Base-by-base conservation (phyloP, 1,140 invertebrate species). In the Helicorthomorpha holstii region DNA sequence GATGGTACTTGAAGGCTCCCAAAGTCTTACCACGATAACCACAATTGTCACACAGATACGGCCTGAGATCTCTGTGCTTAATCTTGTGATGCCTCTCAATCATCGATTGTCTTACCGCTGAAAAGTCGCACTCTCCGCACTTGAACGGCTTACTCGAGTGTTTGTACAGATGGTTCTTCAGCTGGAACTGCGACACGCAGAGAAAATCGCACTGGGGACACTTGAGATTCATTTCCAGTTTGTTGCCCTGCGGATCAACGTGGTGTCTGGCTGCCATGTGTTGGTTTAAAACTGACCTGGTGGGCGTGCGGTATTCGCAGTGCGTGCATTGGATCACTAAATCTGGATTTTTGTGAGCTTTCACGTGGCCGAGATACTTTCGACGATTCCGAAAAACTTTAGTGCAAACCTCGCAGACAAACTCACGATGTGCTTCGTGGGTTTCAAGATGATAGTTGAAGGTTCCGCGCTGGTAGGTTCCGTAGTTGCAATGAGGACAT, bases 21-120 rank as follows among this genome's bases (percentile, higher is more conserved):
- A n/a, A n/a, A n/a, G n/a, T n/a, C n/a, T n/a, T n/a, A n/a, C n/a
- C n/a, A n/a, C n/a, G n/a, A 43, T 70, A 73, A 51, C 73, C 72
- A 66, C 76, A 78, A 27, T 73, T 66, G 27, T 70, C 72, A 62
- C 75, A 78, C 23, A 72, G 64, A 56, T 73, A 75, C 42, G 70
- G 69, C 55, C 74, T 76, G 23, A 66, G 68, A 38, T 63, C 62
- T 43, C 70, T 68, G 50, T 77, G 75, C 49, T 66, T 68, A 26
- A 72, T 64, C 57, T 71, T 69, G 57, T 77, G 75, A 50, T 68
- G 70, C 53, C 70, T 69, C n/a, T n/a, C n/a, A n/a, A n/a, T n/a
- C n/a, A n/a, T n/a, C n/a, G n/a, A n/a, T n/a, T n/a, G n/a, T n/a
- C 53, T 67, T 68, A 60, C 76, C 77, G 27, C 69, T n/a, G n/a